These are phyloP conservation scores for Eulemur mongoz DNA, from an alignment of 2,797 vertebrate genomes.

Conservation along the genomic window DNA sequence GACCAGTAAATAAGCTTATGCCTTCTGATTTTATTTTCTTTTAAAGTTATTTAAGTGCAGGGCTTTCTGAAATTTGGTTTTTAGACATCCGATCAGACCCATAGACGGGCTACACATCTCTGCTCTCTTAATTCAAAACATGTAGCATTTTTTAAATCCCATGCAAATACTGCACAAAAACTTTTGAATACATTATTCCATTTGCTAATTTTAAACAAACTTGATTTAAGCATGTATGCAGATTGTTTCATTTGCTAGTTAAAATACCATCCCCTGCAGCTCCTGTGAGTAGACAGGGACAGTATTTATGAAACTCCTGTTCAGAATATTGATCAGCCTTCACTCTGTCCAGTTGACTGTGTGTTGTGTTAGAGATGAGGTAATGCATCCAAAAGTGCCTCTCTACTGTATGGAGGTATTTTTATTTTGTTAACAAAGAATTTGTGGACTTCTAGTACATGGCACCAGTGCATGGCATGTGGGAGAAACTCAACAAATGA, in stretches of 20 bases:
- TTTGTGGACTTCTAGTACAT: not conserved
- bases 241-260: constrained; percentile 53
- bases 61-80: not conserved
- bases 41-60: not conserved
- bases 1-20: not conserved
- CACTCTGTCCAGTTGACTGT: not conserved
- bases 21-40: not conserved
- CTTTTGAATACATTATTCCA: constrained; percentile 57
- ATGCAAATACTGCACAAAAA: constrained; percentile 48
- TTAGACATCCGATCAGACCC: not conserved
- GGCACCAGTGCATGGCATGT: not conserved
- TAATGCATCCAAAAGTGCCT: not conserved
- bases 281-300: not conserved
- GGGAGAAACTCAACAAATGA: not conserved
- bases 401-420: not conserved
- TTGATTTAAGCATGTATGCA: constrained; percentile 60
- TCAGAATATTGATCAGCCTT: not conserved
- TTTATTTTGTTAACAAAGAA: not conserved
- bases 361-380: not conserved
- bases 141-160: constrained; percentile 46
- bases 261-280: not conserved
- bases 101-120: not conserved
- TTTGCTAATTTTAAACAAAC: constrained; percentile 72
- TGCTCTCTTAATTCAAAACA: constrained; percentile 37
- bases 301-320: not conserved